Evolutionary conservation across 1,140 invertebrate genomes (phyloP), one percentile per base, ranked within the genome.

Genomic region (Bathynomus jamesi): DNA sequence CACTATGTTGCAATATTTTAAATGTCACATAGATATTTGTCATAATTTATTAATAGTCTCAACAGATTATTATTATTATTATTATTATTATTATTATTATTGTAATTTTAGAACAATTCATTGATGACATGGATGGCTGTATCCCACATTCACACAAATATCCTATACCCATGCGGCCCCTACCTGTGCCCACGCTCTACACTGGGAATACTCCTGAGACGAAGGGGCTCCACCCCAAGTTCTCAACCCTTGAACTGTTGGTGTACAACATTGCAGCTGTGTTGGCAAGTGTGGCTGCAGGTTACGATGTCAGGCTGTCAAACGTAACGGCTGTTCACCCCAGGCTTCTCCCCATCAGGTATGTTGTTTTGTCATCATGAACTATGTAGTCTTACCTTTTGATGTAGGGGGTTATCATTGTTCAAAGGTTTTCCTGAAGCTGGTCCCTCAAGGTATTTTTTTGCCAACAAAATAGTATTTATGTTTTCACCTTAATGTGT

Each of bases 251-350:
- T 70, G 92, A 95, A 80, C 82, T 90, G 79, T 87, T 91, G 13
- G 83, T 97, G 67, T 95, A 93, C 83, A 94, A 95, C 81, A 93
- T 96, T 83, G 92, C 91, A 28, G 90, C 93, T 10, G 87, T 96
- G 83, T 82, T 96, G 74, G 94, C 93, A 0, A 88, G 91, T 25
- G 89, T 97, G 13, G 93, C 90, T 0, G 90, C 91, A 28, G 95
- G 94, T 0, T 95, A 93, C 80, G 94, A 96, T 83, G 89, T 98
- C 27, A 86, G 93, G 78, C 86, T 94, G 79, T 91, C 91, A 28
- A 93, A 94, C 80, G 86, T 93, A 65, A 89, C 89, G 71, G 89
- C 91, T 0, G 85, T 94, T 72, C 92, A 94, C 85, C 92, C 92
- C 4, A 87, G 87, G 69, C 81, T 93, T 31, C 87, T 89, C 79